phyloP scores from a whole-genome alignment of 53 echinoderm and acorn worm genomes.

The Stichopus horrens region DNA sequence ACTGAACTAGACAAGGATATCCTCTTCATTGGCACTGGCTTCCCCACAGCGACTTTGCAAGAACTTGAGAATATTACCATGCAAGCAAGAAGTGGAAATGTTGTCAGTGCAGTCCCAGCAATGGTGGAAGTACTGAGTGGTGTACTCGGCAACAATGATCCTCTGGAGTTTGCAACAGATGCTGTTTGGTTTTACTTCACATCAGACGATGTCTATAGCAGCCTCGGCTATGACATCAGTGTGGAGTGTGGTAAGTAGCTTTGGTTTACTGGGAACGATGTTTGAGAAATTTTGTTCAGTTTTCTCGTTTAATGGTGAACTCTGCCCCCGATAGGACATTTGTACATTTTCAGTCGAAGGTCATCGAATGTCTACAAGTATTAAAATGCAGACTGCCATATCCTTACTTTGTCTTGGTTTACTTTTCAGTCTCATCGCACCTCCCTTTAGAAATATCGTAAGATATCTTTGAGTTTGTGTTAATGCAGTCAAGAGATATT shows the following conservation, averaged over 20 bases:
- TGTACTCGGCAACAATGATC: not conserved
- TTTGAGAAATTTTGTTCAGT: too few species aligned
- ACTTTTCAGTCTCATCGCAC: too few species aligned
- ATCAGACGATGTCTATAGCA: not conserved
- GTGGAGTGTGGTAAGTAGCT: constrained; percentile 20
- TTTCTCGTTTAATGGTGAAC: too few species aligned
- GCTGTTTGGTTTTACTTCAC: constrained; percentile 8
- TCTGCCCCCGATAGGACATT: too few species aligned
- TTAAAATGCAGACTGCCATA: too few species aligned
- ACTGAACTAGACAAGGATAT: not conserved
- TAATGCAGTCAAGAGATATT: too few species aligned
- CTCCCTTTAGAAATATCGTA: too few species aligned
- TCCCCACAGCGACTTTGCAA: not conserved
- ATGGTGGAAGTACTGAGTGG: not conserved
- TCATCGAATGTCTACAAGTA: not conserved
- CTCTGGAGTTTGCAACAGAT: not conserved
- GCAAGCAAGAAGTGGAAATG: not conserved
- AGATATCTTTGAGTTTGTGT: too few species aligned
- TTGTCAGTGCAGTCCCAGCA: not conserved
- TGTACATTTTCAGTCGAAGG: too few species aligned
- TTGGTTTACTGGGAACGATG: too few species aligned
- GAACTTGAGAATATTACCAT: not conserved
- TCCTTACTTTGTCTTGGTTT: too few species aligned
- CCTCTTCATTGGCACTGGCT: constrained; percentile 26
- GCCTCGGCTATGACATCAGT: not conserved